Conservation (phyloP, 2,888 invertebrate species). For the Sceliomorpha sp. region DNA sequence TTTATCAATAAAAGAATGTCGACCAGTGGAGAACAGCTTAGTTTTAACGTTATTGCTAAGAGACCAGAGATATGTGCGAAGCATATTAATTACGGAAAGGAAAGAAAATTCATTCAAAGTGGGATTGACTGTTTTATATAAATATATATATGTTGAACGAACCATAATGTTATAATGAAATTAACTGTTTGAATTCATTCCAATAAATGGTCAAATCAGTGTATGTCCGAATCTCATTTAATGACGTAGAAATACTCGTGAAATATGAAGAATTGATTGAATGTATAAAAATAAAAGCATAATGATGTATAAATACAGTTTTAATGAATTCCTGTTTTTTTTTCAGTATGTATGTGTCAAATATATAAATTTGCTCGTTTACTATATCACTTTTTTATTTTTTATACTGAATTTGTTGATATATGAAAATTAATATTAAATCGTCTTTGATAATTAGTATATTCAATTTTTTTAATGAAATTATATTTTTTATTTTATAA, state of each 20-base stretch:
- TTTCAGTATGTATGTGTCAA: too few species aligned
- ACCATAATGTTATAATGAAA: constrained; percentile 67
- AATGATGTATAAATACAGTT: constrained; percentile 18
- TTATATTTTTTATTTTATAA: too few species aligned
- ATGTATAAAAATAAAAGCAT: constrained; percentile 45
- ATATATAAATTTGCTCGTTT: too few species aligned
- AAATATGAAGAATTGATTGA: constrained; percentile 27
- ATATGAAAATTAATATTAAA: too few species aligned
- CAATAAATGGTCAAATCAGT: constrained; percentile 44
- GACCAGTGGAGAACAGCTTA: too few species aligned
- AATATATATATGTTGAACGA: constrained; percentile 61
- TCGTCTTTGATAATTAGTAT: too few species aligned
- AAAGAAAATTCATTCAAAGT: neutral
- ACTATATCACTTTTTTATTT: too few species aligned
- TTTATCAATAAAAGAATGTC: too few species aligned
- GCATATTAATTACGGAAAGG: neutral
- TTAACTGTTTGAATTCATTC: constrained; percentile 49
- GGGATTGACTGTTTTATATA: constrained; percentile 25
- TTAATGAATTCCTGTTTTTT: constrained; percentile 2
- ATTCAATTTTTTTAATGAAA: too few species aligned
- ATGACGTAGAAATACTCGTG: constrained; percentile 38
- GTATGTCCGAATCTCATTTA: constrained; percentile 45
- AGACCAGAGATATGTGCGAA: too few species aligned
- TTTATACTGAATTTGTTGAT: too few species aligned
- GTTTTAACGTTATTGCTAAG: too few species aligned